Evolutionary conservation across 2,113 vertebrate species (phyloP).

Genomic region (Scatophagus argus): DNA sequence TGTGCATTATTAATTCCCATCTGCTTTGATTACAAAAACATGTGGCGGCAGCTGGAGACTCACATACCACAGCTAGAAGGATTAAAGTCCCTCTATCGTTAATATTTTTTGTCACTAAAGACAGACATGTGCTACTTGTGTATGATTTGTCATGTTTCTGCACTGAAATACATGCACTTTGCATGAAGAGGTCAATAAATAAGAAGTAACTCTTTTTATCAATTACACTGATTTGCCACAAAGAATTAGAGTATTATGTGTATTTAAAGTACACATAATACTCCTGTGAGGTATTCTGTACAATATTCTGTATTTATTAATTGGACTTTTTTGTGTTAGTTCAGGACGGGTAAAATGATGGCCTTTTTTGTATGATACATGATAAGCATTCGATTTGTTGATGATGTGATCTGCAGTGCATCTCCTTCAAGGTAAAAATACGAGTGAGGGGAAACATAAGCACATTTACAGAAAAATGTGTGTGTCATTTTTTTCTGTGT

Average conservation of each 20-base stretch:
- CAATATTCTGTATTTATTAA: background rate
- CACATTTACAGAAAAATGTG: conserved; percentile 1
- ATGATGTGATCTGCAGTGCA: background rate
- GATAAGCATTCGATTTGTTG: background rate
- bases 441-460: background rate
- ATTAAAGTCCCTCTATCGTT: background rate
- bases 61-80: conserved; percentile 3
- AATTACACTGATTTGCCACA: background rate
- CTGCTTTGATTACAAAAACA: conserved; percentile 75
- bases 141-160: background rate
- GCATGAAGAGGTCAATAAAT: too few species aligned
- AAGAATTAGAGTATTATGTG: too few species aligned
- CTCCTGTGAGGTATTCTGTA: background rate
- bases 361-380: background rate
- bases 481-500: background rate
- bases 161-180: too few species aligned
- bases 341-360: background rate
- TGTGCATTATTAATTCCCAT: conserved; percentile 75
- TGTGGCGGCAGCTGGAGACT: conserved; percentile 46
- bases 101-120: background rate
- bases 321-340: background rate
- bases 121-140: background rate
- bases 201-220: too few species aligned
- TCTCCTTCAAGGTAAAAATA: conserved; percentile 2
- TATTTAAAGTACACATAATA: too few species aligned